Evolutionary conservation across 2,113 vertebrate species (phyloP), one percentile per base, ranked within the genome.

Genomic region (Pteropus alecto): DNA sequence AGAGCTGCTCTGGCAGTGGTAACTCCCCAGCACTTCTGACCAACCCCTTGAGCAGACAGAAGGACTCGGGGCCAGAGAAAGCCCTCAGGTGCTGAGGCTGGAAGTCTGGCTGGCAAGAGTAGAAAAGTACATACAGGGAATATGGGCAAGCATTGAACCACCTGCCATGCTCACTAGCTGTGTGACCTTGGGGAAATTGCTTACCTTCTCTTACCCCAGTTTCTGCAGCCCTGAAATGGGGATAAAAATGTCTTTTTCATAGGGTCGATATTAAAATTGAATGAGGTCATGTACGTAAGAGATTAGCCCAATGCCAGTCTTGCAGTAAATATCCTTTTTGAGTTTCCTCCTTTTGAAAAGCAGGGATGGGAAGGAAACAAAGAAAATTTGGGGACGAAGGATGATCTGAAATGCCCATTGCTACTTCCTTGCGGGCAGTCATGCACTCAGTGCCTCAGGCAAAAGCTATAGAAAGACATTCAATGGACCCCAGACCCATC

Each of bases 391-490:
- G n/a, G 6, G 51, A 30, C n/a, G 22, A 54, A 90, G 58, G 7
- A 63, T 58, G 41, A 76, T 24, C 58, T n/a, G 8, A 38, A 90
- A 92, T 21, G 21, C 46, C 74, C 24, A 1, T 76, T 33, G 33
- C 16, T 26, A 48, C 65, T 78, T 87, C 38, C 38, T 46, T 3
- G 7, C 0, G 38, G 54, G 43, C 61, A 82, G 28, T 30, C 56
- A 68, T 16, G 11, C n/a, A 26, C 19, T 68, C 70, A 41, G 67
- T 4, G 19, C 43, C 73, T 35, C 18, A 77, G 96, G 38, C 38
- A 78, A 78, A 89, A 88, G 58, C 43, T 91, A 70, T 63, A 61
- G 86, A 70, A 87, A 93, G 82, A 86, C 54, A 71, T 43, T 81
- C 38, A 38, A 54, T 6, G 14, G 28, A 70, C 33, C 54, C 28